Conservation (phyloP, 2,797 vertebrate species). For the Gymnoscopelus microlampas region DNA sequence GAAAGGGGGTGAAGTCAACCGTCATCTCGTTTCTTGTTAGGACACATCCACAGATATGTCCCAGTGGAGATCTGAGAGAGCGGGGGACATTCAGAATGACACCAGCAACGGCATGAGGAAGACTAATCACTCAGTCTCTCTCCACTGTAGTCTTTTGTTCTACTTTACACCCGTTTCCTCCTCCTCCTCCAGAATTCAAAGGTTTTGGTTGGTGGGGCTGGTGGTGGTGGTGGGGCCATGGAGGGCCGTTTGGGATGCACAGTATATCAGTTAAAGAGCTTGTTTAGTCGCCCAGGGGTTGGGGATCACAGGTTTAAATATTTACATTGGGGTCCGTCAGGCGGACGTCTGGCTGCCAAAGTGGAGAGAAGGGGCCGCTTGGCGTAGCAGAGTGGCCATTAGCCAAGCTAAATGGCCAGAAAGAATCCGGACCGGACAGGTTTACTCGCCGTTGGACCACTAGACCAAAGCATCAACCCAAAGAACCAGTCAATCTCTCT, state of each 20-base stretch:
- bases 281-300: conserved; percentile 47
- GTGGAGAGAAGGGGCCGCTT: conserved; percentile 59
- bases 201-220: background rate
- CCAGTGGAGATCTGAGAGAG: conserved; percentile 37
- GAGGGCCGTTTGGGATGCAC: conserved; percentile 16
- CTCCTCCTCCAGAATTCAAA: conserved; percentile 37
- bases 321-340: conserved; percentile 76
- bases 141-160: conserved; percentile 44
- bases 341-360: conserved; percentile 65
- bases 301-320: conserved; percentile 67
- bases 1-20: conserved; percentile 33
- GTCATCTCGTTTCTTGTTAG: conserved; percentile 30
- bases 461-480: too few relatives aligned
- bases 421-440: conserved; percentile 72
- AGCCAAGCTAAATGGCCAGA: conserved; percentile 75
- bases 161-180: conserved; percentile 30
- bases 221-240: conserved; percentile 3
- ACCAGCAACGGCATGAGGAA: conserved; percentile 47
- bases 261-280: conserved; percentile 61
- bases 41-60: conserved; percentile 28
- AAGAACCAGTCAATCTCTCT: background rate
- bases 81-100: conserved; percentile 35
- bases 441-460: conserved; percentile 42
- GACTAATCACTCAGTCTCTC: conserved; percentile 20
- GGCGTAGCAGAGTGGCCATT: conserved; percentile 72